Evolutionary conservation across 2,888 invertebrate species (phyloP).

Genomic region (Apotomis capreana): DNA sequence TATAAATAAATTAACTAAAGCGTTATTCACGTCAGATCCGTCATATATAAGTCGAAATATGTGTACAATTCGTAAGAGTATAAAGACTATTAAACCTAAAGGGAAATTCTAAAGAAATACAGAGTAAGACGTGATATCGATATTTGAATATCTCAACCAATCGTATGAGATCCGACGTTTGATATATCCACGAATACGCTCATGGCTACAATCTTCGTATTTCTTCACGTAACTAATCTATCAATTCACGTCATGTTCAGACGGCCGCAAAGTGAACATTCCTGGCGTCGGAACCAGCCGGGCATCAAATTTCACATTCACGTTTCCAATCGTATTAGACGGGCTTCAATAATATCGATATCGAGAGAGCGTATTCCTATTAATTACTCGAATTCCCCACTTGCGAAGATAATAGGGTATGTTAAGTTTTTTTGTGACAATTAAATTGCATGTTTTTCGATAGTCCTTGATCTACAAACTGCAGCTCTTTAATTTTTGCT

Average conservation of each 20-base stretch:
- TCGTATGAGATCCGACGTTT: neutral
- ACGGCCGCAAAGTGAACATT: neutral
- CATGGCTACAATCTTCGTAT: neutral
- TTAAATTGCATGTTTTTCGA: no score
- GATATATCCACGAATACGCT: conserved; percentile 2
- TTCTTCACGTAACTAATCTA: conserved; percentile 11
- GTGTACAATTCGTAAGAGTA: no score
- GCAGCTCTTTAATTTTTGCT: no score
- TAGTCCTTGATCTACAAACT: no score
- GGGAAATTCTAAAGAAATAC: neutral
- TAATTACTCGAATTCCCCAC: neutral
- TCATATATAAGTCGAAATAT: no score
- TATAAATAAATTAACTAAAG: no score
- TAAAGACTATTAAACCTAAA: no score
- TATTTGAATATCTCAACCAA: neutral
- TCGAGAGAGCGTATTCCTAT: neutral
- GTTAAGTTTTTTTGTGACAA: no score
- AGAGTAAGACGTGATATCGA: neutral
- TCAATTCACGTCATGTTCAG: conserved; percentile 17
- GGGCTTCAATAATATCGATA: neutral
- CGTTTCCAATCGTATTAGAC: conserved; percentile 6
- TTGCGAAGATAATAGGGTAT: no score
- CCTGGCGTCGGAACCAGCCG: conserved; percentile 7
- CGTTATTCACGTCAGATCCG: no score
- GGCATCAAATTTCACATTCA: conserved; percentile 19